Evolutionary conservation across 1,140 invertebrate species (phyloP), one percentile per base, ranked within the genome.

Genomic region (Homalodisca vitripennis): DNA sequence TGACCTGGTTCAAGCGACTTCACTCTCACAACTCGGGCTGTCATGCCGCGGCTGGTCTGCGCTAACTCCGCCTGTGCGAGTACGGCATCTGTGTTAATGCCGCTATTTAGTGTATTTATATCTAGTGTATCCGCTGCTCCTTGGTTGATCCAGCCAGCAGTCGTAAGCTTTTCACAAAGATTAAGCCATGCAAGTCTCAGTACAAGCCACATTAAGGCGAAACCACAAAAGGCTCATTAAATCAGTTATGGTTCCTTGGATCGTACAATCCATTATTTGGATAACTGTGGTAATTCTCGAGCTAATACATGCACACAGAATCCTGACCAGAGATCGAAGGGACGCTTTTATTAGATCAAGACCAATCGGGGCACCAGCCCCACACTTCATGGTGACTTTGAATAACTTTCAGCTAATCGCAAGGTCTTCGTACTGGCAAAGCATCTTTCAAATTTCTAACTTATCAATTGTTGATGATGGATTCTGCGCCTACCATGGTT

Each of bases 381-480:
- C 86, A 78, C 79, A 77, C 77, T 51, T 41, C 80, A 84, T 88
- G 87, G 83, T 89, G 88, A 92, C 84, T 90, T 89, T 87, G 84
- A n/a, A n/a, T n/a, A n/a, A n/a, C n/a, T n/a, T n/a, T n/a, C n/a
- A n/a, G n/a, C n/a, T n/a, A n/a, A n/a, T 89, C 87, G 88, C 85
- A 89, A 80, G 86, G 86, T 84, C 87, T 31, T 84, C 77, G 86
- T 78, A 82, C 86, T 85, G 87, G 84, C 86, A 87, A 88, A 83
- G 85, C 81, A 85, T 92, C 89, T 85, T 91, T 91, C 87, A 91
- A 92, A 88, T 91, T 84, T 92, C 89, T 92, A 88, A 87, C 88
- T 86, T 92, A 92, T 91, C 89, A 91, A 89, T 87, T 92, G 82
- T 89, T 86, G 87, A 90, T 87, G 88, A 88, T 89, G 89, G 84